Evolutionary conservation across 1,140 invertebrate genomes (phyloP).

Genomic region (Marisa cornuarietis): DNA sequence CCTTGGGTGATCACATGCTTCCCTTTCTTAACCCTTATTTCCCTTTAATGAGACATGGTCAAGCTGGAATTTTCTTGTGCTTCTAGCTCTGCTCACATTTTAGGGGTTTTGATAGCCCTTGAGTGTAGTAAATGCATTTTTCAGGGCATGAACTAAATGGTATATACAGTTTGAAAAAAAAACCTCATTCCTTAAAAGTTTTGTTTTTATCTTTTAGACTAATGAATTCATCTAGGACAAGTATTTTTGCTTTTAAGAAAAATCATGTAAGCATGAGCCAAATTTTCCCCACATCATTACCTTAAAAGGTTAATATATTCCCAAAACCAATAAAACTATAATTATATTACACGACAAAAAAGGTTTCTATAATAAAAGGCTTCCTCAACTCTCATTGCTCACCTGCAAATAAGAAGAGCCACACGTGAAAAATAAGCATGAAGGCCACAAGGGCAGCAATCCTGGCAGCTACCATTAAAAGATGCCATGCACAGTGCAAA

Average conservation of each 20-base stretch:
- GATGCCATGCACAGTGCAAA: slow-evolving; percentile 71
- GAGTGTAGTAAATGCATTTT: too few relatives aligned
- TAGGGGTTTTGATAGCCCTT: too few relatives aligned
- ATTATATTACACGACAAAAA: too few relatives aligned
- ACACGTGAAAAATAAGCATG: slow-evolving; percentile 67
- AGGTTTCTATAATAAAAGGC: not conserved
- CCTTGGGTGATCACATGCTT: too few relatives aligned
- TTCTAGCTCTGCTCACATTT: too few relatives aligned
- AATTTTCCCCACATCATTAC: not conserved
- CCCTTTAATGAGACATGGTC: too few relatives aligned
- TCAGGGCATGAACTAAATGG: too few relatives aligned
- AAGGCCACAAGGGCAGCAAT: slow-evolving; percentile 71
- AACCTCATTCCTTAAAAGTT: too few relatives aligned
- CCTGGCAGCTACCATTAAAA: slow-evolving; percentile 77
- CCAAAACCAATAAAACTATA: too few relatives aligned
- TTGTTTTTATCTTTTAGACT: too few relatives aligned
- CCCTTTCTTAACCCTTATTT: too few relatives aligned
- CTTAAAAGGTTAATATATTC: not conserved
- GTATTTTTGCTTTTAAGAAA: not conserved
- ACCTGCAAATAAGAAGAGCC: slow-evolving; percentile 66
- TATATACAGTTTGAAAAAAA: not conserved
- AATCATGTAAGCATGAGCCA: not conserved
- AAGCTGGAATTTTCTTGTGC: too few relatives aligned
- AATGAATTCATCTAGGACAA: not conserved
- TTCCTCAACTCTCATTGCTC: not conserved